Evolutionary conservation across 1,140 invertebrate genomes (phyloP).

Genomic region (Samia ricini): DNA sequence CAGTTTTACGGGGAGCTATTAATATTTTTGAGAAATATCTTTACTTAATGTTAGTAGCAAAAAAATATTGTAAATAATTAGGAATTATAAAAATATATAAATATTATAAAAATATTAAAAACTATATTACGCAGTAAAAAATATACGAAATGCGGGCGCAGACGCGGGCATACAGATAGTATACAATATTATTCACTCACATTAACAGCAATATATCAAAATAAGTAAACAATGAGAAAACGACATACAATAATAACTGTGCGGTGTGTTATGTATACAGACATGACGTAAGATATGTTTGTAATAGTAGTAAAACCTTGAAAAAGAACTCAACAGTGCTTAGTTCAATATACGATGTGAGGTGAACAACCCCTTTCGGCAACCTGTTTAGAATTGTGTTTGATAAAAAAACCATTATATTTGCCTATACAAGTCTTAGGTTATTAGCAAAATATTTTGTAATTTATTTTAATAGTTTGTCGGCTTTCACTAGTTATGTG

Average conservation of each 20-base stretch:
- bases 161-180: background rate
- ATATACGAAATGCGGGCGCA: too few species aligned
- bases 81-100: too few species aligned
- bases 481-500: background rate
- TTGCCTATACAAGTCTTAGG: slow-evolving; percentile 6
- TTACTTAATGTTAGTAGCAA: too few species aligned
- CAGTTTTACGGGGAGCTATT: too few species aligned
- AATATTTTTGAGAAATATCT: too few species aligned
- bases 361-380: slow-evolving; percentile 47
- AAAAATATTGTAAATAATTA: too few species aligned
- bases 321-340: slow-evolving; percentile 25
- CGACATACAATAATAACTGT: background rate
- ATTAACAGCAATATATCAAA: background rate
- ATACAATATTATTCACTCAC: background rate
- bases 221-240: background rate
- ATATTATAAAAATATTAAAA: too few species aligned
- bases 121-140: too few species aligned
- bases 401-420: slow-evolving; percentile 36
- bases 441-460: slow-evolving; percentile 22
- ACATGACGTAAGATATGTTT: slow-evolving; percentile 9
- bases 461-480: background rate
- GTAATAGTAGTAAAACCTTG: slow-evolving; percentile 17
- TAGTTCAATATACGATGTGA: slow-evolving; percentile 39
- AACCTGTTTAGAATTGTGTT: slow-evolving; percentile 43
- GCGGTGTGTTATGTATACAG: background rate